Evolutionary conservation across 2,113 vertebrate genomes (phyloP), one percentile per base, ranked within the genome.

Genomic region (Zosterops hypoxanthus): DNA sequence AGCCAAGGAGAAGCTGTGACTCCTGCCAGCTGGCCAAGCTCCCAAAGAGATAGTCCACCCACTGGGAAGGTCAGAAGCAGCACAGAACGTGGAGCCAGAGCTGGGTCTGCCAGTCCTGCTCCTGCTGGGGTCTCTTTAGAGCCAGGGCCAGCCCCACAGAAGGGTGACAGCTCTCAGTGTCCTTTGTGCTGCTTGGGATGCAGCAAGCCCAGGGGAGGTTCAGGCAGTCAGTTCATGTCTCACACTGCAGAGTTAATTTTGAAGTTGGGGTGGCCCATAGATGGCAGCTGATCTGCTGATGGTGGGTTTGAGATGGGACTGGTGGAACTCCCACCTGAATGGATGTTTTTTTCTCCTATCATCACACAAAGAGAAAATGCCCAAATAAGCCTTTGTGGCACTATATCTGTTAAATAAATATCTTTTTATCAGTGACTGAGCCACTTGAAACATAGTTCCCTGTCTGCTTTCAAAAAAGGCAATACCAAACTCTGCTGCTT

Each of bases 21-120:
- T 86, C 10, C 8, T 82, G 88, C 86, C 83, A 92, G 86, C 81
- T 91, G 95, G 95, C 89, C 41, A 8, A 33, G 53, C 52, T 92
- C 86, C 95, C 77, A 34, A 20, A 71, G 57, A 65, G 65, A 56
- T 41, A 79, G 69, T 91, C 69, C 93, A 91, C 86, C 61, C 89
- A 14, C 77, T 5, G 14, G 2, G 25, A 93, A 94, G 88, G 89
- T 84, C 87, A 73, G 55, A 52, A 59, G 3, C 2, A 0, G 50
- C 47, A 21, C 4, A 3, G 60, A 50, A n/a, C 3, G 1, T 16
- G 68, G 46, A 77, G 64, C 29, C 78, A 46, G 77, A 50, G 50
- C 89, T 65, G 24, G 3, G 26, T 47, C 63, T 84, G 68, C 72
- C 65, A 50, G 36, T 44, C n/a, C 64, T 86, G 33, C 49, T 77